Conservation (phyloP, 1,140 invertebrate genomes). For the Scaptomyza graminum region DNA sequence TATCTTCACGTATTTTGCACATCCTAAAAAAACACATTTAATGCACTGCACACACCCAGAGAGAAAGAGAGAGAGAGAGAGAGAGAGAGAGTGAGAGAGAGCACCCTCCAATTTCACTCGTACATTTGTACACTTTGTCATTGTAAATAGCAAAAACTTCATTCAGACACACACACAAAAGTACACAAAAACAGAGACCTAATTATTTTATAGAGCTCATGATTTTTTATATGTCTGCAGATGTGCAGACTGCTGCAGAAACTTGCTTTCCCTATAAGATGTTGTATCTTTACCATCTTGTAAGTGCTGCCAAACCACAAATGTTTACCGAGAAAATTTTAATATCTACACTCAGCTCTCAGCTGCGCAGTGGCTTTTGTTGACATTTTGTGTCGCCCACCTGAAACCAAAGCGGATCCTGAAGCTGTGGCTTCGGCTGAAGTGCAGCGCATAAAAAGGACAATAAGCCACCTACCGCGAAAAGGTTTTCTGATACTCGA, state of each 20-base stretch:
- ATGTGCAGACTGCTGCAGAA: slow-evolving; percentile 30
- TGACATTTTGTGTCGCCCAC: slow-evolving; percentile 56
- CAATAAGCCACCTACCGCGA: slow-evolving; percentile 70
- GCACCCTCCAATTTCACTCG: slow-evolving; percentile 22
- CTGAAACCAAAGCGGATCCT: slow-evolving; percentile 1
- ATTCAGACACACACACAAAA: slow-evolving; percentile 25
- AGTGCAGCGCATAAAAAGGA: slow-evolving; percentile 79
- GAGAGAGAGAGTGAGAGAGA: background rate
- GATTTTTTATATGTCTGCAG: slow-evolving; percentile 39
- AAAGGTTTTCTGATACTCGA: slow-evolving; percentile 54
- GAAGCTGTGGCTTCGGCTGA: slow-evolving; percentile 21
- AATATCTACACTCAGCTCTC: slow-evolving; percentile 57
- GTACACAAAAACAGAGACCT: slow-evolving; percentile 31
- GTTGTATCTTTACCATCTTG: slow-evolving; percentile 39
- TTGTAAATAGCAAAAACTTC: slow-evolving; percentile 46
- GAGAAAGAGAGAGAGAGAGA: too few relatives aligned
- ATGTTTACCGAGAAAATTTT: slow-evolving; percentile 31
- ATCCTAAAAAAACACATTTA: slow-evolving; percentile 21
- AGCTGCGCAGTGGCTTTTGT: slow-evolving; percentile 58
- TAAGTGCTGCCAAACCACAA: slow-evolving; percentile 22
- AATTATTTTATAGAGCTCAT: slow-evolving; percentile 77
- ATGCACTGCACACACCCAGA: slow-evolving; percentile 18
- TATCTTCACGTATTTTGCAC: slow-evolving; percentile 52
- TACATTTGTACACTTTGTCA: slow-evolving; percentile 9
- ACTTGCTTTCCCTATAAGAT: slow-evolving; percentile 7